A percentile compares a stretch with the other conserved stretches of the same genome.
These are phyloP conservation scores for Cremastinae sp. DNA, from an alignment of 2,888 invertebrate genomes.

Conservation along the genomic window DNA sequence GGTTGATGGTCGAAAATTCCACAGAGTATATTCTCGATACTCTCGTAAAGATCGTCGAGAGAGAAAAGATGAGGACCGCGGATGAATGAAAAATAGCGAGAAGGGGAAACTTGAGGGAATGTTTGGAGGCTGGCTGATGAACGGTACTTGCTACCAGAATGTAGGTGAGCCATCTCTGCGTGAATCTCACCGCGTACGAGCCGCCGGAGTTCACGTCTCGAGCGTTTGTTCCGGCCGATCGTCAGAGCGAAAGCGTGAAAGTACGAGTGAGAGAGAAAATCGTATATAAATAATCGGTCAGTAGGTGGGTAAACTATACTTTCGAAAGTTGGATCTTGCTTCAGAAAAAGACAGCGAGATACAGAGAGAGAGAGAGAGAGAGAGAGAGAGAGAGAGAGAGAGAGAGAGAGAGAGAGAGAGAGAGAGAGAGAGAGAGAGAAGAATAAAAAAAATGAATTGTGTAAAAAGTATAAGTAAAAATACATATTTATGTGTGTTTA, in stretches of 20 bases:
- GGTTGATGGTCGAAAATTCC: not conserved
- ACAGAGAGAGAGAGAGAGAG: too few relatives aligned
- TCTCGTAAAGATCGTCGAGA: slow-evolving; percentile 8
- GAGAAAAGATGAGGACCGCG: not conserved
- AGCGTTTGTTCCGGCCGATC: slow-evolving; percentile 18
- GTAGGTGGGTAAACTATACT: slow-evolving; percentile 35
- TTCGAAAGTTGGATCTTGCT: slow-evolving; percentile 43
- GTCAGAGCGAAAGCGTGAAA: slow-evolving; percentile 52
- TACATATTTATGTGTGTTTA: too few relatives aligned
- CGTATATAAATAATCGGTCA: slow-evolving; percentile 55
- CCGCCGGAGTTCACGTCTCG: slow-evolving; percentile 9
- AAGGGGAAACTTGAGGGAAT: not conserved
- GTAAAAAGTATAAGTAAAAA: too few relatives aligned
- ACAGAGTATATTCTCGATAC: not conserved
- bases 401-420: too few relatives aligned
- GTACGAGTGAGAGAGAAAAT: slow-evolving; percentile 52
- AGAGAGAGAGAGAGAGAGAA: too few relatives aligned
- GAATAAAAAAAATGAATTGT: too few relatives aligned
- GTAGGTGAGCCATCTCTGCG: slow-evolving; percentile 49
- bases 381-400: too few relatives aligned
- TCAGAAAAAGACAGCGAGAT: not conserved
- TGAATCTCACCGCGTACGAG: slow-evolving; percentile 22
- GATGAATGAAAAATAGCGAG: not conserved
- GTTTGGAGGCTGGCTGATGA: slow-evolving; percentile 41
- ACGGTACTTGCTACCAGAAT: slow-evolving; percentile 55